Evolutionary conservation across 2,113 vertebrate genomes (phyloP).

Genomic region (Leucopsar rothschildi): DNA sequence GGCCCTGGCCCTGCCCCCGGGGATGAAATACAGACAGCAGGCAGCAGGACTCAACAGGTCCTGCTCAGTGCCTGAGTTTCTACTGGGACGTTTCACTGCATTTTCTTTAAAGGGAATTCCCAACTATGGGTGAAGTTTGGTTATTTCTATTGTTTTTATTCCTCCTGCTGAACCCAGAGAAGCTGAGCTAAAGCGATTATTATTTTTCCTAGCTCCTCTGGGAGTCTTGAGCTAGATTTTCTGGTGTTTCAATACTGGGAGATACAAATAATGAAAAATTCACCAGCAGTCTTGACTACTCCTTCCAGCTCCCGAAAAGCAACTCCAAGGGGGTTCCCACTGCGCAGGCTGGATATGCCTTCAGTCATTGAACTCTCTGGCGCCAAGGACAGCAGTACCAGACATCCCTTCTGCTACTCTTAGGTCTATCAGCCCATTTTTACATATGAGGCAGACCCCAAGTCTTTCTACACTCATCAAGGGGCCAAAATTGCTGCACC

Average conservation of each 20-base stretch:
- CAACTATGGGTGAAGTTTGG: neutral
- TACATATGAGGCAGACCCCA: neutral
- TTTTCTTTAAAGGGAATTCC: neutral
- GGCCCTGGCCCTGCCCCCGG: neutral
- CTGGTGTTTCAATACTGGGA: neutral
- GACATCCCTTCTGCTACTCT: neutral
- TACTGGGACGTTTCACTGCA: neutral
- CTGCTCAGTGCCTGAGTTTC: neutral
- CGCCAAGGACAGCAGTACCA: neutral
- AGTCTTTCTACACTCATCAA: neutral
- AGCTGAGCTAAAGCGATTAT: neutral
- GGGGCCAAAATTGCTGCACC: neutral
- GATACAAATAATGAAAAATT: neutral
- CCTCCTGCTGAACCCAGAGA: neutral
- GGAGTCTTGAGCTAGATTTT: neutral
- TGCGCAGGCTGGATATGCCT: neutral
- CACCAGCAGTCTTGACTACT: neutral
- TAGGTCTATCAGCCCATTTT: neutral
- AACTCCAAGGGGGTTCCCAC: neutral
- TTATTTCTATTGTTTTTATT: neutral
- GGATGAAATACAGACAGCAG: neutral
- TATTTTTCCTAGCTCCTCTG: neutral
- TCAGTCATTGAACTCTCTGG: neutral
- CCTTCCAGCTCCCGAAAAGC: neutral
- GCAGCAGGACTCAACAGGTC: constrained; percentile 32